Evolutionary conservation across 2,113 vertebrate genomes (phyloP), one percentile per base, ranked within the genome.

Genomic region (Plotosus lineatus): DNA sequence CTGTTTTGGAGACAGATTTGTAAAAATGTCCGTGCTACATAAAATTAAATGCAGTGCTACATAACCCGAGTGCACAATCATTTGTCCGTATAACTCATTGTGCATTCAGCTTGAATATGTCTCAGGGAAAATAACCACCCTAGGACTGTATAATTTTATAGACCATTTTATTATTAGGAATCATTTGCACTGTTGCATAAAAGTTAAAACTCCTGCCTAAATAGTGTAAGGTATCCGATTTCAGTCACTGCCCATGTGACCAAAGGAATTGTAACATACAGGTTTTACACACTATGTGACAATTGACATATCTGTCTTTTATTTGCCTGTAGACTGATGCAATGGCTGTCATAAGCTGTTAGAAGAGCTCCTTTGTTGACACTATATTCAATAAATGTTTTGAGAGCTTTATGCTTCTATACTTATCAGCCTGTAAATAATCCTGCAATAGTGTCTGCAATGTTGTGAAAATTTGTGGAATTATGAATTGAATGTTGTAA

Each of bases 141-240:
- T n/a, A n/a, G n/a, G n/a, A 23, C 10, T 68, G 3, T 36, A 36
- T 19, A 17, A 53, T 75, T 46, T 79, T 28, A 17, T 19, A 26
- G n/a, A n/a, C n/a, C 14, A 21, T 72, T 63, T 77, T 46, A 61
- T 31, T 66, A 65, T 78, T 81, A 78, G 74, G 40, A 31, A 50
- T n/a, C 21, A 15, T 44, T 77, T 38, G 23, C 53, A 51, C 42
- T 51, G 15, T 68, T 23, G 21, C 53, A n/a, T 28, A 53, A 50
- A 26, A 50, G 56, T 26, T 17, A 42, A n/a, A 33, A 36, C 46
- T 44, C 6, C 60, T 46, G 55, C 46, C 7, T 51, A 44, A 36
- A 53, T 61, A 55, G 23, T 72, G 56, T 50, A 26, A 55, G 42
- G 65, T 63, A 26, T 4, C 46, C 51, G 28, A 65, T 42, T 28